phyloP scores from a whole-genome alignment of 2,797 vertebrate species.

The Lepilemur ruficaudatus region DNA sequence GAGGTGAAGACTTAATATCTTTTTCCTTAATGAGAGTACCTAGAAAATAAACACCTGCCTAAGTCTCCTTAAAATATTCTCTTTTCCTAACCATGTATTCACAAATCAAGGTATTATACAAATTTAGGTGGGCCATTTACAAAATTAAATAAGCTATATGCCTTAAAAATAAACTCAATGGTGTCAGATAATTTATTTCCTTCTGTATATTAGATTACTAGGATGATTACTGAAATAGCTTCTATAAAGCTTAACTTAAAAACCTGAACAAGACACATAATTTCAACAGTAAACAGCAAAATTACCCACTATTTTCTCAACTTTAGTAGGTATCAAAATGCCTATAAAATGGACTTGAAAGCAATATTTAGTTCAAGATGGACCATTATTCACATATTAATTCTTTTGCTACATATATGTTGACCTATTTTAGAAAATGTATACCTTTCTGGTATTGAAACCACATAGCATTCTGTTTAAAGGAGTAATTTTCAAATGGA shows the following conservation, averaged over 20 bases:
- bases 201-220: not conserved
- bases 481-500: slow-evolving; percentile 27
- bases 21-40: slow-evolving; percentile 40
- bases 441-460: not conserved
- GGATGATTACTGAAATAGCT: not conserved
- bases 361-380: slow-evolving; percentile 30
- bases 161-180: slow-evolving; percentile 26
- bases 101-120: slow-evolving; percentile 15
- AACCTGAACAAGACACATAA: not conserved
- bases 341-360: slow-evolving; percentile 5
- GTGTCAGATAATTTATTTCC: not conserved
- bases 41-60: slow-evolving; percentile 43
- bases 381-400: not conserved
- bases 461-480: not conserved
- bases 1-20: not conserved
- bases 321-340: not conserved
- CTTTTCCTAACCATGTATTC: not conserved
- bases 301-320: not conserved
- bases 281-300: not conserved
- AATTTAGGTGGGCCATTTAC: not conserved
- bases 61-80: slow-evolving; percentile 22
- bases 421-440: not conserved
- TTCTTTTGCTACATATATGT: not conserved
- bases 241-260: not conserved
- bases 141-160: slow-evolving; percentile 29